Evolutionary conservation across 2,113 vertebrate species (phyloP), one percentile per base, ranked within the genome.

Genomic region (Microcebus griseorufus): DNA sequence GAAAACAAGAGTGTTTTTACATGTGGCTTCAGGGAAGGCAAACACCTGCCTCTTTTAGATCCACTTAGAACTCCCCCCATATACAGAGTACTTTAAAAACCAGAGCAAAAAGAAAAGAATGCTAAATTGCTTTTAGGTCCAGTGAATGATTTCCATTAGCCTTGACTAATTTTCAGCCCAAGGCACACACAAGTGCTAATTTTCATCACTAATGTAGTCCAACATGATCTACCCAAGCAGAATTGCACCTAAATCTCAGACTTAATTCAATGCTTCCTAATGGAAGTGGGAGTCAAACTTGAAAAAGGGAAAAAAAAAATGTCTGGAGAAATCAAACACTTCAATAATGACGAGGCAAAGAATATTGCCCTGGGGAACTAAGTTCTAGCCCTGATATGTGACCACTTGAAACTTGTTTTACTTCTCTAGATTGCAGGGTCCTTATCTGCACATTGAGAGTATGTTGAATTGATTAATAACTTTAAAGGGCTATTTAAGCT

Each of bases 91-190:
- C 69, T 83, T 98, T 93, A 64, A 76, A 95, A 96, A 94, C 42
- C 32, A 93, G 94, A 93, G 58, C 60, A 92, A 92, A 94, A 70
- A 91, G 75, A 93, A 95, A 94, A 39, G 58, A 87, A 97, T 96
- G 51, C 37, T 90, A 80, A 95, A 78, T 92, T 93, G 78, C 42
- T 94, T 92, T 95, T 92, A 90, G 75, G 45, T 87, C 76, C 70
- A 93, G 62, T 94, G 79, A 79, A 90, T 93, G 80, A 88, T 94
- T 95, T 94, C 60, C 73, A 96, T 95, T 96, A 96, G 55, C 65
- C n/a, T 94, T 96, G 69, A 96, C 84, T 96, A 97, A 96, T 97
- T 98, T 97, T 94, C 97, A 95, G 80, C 73, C 62, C 18, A 94
- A 96, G 55, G 67, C 81, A 95, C 62, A 86, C 79, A 58, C 13